Conservation (phyloP, 2,797 vertebrate species). For the Tiaroga cobitis region DNA sequence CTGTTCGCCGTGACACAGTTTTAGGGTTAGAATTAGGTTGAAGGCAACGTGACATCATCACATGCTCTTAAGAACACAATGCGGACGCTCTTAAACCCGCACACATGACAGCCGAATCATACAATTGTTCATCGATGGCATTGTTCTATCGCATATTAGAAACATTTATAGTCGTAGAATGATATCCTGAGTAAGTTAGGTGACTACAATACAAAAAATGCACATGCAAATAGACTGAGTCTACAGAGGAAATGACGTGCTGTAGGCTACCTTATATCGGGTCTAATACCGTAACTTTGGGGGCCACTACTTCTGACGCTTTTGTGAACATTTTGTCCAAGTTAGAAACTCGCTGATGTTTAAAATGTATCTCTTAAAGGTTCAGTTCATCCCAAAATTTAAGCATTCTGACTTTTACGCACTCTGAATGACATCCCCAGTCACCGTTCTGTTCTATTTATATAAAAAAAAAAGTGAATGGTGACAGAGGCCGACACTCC, state of each 20-base stretch:
- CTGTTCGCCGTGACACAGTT: conserved; percentile 25
- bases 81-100: not conserved
- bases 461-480: not conserved
- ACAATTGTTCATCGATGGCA: not conserved
- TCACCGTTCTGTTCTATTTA: not conserved
- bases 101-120: not conserved
- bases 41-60: conserved; percentile 37
- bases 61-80: conserved; percentile 21
- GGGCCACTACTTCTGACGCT: not conserved
- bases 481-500: not conserved
- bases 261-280: not conserved
- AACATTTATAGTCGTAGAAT: not conserved
- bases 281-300: not conserved
- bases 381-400: not conserved
- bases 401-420: not conserved
- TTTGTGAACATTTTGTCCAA: not conserved
- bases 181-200: too few species aligned
- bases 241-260: not conserved
- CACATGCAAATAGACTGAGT: not conserved
- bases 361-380: not conserved
- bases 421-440: not conserved
- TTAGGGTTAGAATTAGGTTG: conserved; percentile 40
- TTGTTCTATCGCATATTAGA: not conserved
- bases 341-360: not conserved
- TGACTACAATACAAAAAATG: not conserved